These are phyloP conservation scores for Pygoscelis antarcticus DNA, from an alignment of 2,113 vertebrate species.

Conservation along the genomic window DNA sequence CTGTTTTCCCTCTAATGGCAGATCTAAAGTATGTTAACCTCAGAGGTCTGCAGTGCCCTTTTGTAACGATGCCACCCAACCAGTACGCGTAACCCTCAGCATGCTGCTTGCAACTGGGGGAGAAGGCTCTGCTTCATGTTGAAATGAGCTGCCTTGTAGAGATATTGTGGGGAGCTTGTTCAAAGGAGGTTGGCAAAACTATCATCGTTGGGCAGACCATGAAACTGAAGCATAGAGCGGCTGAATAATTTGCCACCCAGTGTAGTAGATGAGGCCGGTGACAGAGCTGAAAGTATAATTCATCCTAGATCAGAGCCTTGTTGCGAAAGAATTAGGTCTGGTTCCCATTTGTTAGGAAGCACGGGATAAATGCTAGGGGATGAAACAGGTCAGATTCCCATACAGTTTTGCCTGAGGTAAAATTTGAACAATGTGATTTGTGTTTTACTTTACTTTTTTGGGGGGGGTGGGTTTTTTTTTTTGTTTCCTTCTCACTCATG, in stretches of 20 bases:
- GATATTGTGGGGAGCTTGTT: background rate
- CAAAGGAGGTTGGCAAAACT: background rate
- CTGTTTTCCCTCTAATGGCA: rapidly evolving
- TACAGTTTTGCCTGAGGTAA: background rate
- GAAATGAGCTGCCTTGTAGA: background rate
- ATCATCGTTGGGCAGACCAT: rapidly evolving
- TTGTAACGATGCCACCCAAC: background rate
- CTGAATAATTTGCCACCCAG: background rate
- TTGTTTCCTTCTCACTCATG: background rate
- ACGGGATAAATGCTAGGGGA: background rate
- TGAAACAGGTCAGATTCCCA: background rate
- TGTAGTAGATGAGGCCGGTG: background rate
- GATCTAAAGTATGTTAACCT: background rate
- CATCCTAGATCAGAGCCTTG: background rate
- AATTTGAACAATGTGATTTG: background rate
- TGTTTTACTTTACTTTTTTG: background rate
- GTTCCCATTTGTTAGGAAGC: background rate
- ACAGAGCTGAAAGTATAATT: background rate
- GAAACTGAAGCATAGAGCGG: background rate
- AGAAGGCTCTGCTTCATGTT: background rate
- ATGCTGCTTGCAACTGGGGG: too few species aligned
- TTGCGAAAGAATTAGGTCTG: background rate
- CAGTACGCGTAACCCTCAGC: rapidly evolving
- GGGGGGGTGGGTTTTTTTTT: background rate
- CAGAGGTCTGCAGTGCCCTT: background rate